Evolutionary conservation across 2,888 invertebrate species (phyloP).

Genomic region (Pollenia angustigena): DNA sequence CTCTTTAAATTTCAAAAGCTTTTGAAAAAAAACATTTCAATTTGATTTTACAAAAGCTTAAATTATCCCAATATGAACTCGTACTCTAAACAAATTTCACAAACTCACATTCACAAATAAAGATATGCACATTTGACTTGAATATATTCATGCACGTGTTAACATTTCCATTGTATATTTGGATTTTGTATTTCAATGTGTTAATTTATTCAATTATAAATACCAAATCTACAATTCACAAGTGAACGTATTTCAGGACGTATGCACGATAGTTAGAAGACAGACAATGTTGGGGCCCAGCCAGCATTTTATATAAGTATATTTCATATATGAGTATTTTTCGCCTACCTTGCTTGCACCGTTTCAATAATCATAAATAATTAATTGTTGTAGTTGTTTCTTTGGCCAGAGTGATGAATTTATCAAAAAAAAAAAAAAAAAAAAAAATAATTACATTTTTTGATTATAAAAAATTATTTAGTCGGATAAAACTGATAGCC

Average conservation of each 20-base stretch:
- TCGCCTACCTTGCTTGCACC: too few relatives aligned
- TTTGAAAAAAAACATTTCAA: not conserved
- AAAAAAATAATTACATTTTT: too few relatives aligned
- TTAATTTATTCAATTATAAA: constrained; percentile 52
- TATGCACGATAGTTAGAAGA: too few relatives aligned
- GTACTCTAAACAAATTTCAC: constrained; percentile 30
- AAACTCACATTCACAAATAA: constrained; percentile 13
- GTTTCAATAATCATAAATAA: too few relatives aligned
- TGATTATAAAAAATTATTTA: too few relatives aligned
- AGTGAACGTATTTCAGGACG: not conserved
- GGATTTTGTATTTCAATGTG: constrained; percentile 32
- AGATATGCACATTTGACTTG: constrained; percentile 3
- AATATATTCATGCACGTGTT: not conserved
- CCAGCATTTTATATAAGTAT: too few relatives aligned
- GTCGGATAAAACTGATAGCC: too few relatives aligned
- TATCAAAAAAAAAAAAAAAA: too few relatives aligned
- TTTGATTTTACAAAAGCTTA: constrained; percentile 2
- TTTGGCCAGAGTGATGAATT: too few relatives aligned
- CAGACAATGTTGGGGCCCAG: too few relatives aligned
- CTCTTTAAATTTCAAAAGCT: not conserved
- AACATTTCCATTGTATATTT: not conserved
- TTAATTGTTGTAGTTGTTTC: too few relatives aligned
- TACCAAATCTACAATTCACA: constrained; percentile 43
- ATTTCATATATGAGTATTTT: too few relatives aligned
- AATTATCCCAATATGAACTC: not conserved